Evolutionary conservation across 1,140 invertebrate genomes (phyloP).

Genomic region (Zaprionus davidi): DNA sequence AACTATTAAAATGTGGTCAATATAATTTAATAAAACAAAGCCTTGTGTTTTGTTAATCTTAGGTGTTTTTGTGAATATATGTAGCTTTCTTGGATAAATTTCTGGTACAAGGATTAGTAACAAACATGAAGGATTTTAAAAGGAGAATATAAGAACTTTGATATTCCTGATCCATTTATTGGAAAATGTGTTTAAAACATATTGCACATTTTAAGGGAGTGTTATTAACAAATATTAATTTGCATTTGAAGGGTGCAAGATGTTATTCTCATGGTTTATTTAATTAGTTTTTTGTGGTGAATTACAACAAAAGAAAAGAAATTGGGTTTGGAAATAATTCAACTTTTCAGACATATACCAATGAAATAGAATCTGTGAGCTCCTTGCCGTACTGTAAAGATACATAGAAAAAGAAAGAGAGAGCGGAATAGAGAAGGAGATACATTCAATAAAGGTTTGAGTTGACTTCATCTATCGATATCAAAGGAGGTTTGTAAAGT

Average conservation of each 20-base stretch:
- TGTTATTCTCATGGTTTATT: neutral
- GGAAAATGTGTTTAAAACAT: neutral
- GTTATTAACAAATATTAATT: slow-evolving; percentile 11
- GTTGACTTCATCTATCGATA: slow-evolving; percentile 10
- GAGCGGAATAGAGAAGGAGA: slow-evolving; percentile 49
- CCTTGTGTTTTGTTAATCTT: neutral
- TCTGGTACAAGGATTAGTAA: neutral
- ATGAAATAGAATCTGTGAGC: slow-evolving; percentile 85
- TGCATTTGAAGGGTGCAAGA: slow-evolving; percentile 3
- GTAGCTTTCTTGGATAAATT: neutral
- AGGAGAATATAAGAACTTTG: neutral
- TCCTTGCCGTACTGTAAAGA: slow-evolving; percentile 84
- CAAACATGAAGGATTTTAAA: neutral
- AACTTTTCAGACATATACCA: slow-evolving; percentile 61
- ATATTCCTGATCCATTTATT: neutral
- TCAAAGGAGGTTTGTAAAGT: neutral
- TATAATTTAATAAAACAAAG: neutral
- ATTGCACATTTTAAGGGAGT: neutral
- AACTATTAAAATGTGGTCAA: neutral
- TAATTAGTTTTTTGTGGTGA: slow-evolving; percentile 13
- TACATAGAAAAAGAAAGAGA: slow-evolving; percentile 66
- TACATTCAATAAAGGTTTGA: slow-evolving; percentile 41
- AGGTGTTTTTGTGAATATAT: neutral
- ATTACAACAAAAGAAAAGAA: slow-evolving; percentile 40
- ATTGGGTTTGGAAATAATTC: slow-evolving; percentile 7